Evolutionary conservation across 1,140 invertebrate species (phyloP), one percentile per base, ranked within the genome.

Genomic region (Goniozus legneri): DNA sequence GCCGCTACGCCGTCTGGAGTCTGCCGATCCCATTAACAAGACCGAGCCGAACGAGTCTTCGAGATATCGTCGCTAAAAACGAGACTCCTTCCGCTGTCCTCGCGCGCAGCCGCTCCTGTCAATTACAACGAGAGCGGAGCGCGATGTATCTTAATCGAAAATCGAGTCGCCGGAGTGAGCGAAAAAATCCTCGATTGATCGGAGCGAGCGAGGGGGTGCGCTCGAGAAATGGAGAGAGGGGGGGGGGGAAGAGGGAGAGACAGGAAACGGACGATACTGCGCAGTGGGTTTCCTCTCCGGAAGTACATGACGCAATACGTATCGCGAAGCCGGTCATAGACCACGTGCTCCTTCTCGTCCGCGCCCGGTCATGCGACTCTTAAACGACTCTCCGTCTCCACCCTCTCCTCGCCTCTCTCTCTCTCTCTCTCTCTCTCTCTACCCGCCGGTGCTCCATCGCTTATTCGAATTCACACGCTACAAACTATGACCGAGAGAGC

Each of bases 221-320:
- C 24, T 27, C 10, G 10, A 27, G 24, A 27, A 10, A 10, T 6
- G 10, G 24, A n/a, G 4, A 27, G 24, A 27, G 10, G 24, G 24
- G 24, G 24, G 24, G 24, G 4, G 24, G 10, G 24, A 27, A 4
- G 24, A 10, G 24, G 4, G n/a, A 6, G 10, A 6, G 24, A 10
- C 10, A 27, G 4, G 24, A 27, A 27, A 27, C 31, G 19, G 46
- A 39, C 46, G 39, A 51, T n/a, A 54, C 48, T 58, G 46, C 55
- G 55, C 37, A 54, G 52, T 46, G 27, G 16, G 27, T 18, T 40
- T 50, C 39, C 39, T 54, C 47, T 39, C 24, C 52, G 44, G 52
- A 54, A 57, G 38, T 44, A 27, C 24, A 38, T 58, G 55, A 58
- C 45, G 55, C 48, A 58, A 58, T 47, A 27, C 6, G 15, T 8